Conservation (phyloP, 1,140 invertebrate species). For the Tachypleus tridentatus region DNA sequence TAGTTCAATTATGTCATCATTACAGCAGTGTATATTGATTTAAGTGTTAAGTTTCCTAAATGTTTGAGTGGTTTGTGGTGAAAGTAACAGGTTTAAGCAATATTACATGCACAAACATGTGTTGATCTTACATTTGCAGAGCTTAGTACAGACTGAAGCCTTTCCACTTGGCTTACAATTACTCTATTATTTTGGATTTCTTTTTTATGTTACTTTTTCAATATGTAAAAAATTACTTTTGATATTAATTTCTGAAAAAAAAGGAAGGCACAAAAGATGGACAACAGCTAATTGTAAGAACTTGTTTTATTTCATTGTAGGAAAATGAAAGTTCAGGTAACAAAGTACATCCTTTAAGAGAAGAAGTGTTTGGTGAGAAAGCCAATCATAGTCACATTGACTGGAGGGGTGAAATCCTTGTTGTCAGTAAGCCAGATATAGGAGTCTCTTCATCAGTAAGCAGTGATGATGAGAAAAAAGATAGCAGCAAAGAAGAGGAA, state of each 20-base stretch:
- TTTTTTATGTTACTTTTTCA: not conserved
- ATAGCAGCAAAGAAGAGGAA: slow-evolving; percentile 16
- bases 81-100: no score
- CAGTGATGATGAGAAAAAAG: slow-evolving; percentile 14
- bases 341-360: slow-evolving; percentile 14
- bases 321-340: slow-evolving; percentile 13
- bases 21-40: no score
- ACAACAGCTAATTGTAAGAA: not conserved
- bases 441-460: slow-evolving; percentile 8
- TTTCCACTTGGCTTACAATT: not conserved
- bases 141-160: not conserved
- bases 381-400: slow-evolving; percentile 17
- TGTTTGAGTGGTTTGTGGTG: no score
- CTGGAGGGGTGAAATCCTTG: slow-evolving; percentile 15
- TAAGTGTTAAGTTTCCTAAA: no score
- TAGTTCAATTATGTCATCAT: no score
- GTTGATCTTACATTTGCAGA: no score
- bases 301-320: not conserved
- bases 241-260: no score
- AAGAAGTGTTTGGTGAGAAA: slow-evolving; percentile 14
- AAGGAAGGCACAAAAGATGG: no score
- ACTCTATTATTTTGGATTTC: not conserved
- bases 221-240: no score
- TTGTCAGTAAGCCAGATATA: slow-evolving; percentile 12
- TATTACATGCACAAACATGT: no score